Conservation (phyloP, 1,140 invertebrate genomes). For the Halesus radiatus region DNA sequence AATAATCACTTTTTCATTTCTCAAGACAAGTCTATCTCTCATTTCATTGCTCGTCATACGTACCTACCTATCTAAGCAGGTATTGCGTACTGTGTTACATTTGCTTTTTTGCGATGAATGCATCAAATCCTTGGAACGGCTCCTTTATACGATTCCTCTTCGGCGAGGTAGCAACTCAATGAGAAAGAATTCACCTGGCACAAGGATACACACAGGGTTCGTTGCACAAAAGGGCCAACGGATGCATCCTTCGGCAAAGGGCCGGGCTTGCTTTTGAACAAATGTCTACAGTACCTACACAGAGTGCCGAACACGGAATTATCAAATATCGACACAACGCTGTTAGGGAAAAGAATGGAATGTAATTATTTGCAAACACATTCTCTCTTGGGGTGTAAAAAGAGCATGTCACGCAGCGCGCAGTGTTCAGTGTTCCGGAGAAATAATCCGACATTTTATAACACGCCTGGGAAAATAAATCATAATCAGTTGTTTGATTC, state of each 20-base stretch:
- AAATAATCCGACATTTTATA: background rate
- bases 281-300: too few relatives aligned
- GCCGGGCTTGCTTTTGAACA: too few relatives aligned
- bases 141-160: background rate
- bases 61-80: too few relatives aligned
- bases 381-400: background rate
- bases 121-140: background rate
- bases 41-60: too few relatives aligned
- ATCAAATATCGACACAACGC: too few relatives aligned
- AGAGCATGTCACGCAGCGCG: background rate
- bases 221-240: constrained; percentile 2
- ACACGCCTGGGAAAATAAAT: constrained; percentile 18
- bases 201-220: background rate
- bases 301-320: too few relatives aligned
- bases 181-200: constrained; percentile 1
- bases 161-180: background rate
- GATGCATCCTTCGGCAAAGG: too few relatives aligned
- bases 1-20: too few relatives aligned
- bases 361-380: background rate
- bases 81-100: constrained; percentile 10
- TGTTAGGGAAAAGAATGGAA: too few relatives aligned
- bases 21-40: too few relatives aligned
- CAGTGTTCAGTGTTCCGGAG: too few relatives aligned
- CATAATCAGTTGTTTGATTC: constrained; percentile 1
- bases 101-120: background rate